Base-by-base conservation (phyloP, 2,797 vertebrate species). In the Malurus leucopterus region DNA sequence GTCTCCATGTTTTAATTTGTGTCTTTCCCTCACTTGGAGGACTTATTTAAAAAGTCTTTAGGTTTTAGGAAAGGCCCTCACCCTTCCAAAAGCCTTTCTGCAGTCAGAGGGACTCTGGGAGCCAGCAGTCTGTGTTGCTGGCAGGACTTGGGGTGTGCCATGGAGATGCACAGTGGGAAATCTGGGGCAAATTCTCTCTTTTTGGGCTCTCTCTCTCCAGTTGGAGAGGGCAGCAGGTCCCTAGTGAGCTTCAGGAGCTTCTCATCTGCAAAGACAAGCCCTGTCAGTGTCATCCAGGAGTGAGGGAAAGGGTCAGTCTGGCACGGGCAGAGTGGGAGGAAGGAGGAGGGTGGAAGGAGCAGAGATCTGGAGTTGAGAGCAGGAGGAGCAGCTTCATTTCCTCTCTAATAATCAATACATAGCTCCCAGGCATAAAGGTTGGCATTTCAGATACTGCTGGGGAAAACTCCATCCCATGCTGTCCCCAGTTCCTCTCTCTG, bases 231-330 rank as follows among this genome's bases (percentile, higher is more conserved):
- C 3, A 8, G 13, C 67, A 75, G 67, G 16, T 53, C 43, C 61
- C 22, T 43, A 51, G 32, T 53, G 67, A 94, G 36, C 69, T 92
- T 50, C 6, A 3, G 68, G 69, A 92, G 26, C 34, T 91, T 53
- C 58, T 74, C 2, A 0, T 40, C 26, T 9, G 1, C 59, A 44
- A 59, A 80, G 79, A 54, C 11, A 54, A 44, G 19, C 27, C 40
- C 24, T 8, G 4, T 18, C n/a, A 4, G 8, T 76, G 44, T 75
- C 53, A 67, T 54, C 34, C 64, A 29, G 16, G 64, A 64, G 75
- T 84, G 69, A 90, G 50, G 57, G 30, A 64, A 57, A 16, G 38
- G 58, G 61, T 79, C 81, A 64, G 24, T 63, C 27, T 57, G 83
- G 32, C 75, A 36, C 59, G 72, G 74, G 50, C 71, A 93, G 77